Evolutionary conservation across 2,888 invertebrate genomes (phyloP).

Genomic region (Deroplatys truncata): DNA sequence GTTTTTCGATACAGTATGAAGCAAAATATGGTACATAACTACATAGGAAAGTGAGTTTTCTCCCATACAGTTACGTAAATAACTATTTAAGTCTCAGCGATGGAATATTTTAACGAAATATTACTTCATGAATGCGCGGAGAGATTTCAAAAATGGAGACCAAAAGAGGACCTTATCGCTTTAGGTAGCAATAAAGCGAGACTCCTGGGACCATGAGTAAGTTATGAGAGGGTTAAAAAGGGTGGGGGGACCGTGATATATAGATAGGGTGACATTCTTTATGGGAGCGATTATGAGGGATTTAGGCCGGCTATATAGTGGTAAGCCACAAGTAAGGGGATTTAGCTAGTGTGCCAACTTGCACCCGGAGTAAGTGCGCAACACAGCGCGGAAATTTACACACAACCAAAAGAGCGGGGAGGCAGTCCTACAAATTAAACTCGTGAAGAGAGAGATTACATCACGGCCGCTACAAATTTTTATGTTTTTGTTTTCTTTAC

Average conservation of each 20-base stretch:
- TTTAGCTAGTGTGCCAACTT: background rate
- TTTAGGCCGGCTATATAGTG: background rate
- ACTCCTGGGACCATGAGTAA: background rate
- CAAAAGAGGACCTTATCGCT: background rate
- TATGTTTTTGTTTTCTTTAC: background rate
- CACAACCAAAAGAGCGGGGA: background rate
- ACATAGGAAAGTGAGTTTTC: no score
- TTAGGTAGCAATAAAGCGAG: background rate
- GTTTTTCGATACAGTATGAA: no score
- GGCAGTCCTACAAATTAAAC: background rate
- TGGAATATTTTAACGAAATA: background rate
- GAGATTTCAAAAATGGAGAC: background rate
- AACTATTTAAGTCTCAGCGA: background rate
- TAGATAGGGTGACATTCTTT: constrained; percentile 5
- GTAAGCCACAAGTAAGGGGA: background rate
- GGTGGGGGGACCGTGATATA: background rate
- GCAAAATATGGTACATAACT: no score
- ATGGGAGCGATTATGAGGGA: constrained; percentile 6
- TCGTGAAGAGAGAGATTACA: background rate
- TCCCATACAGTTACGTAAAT: background rate
- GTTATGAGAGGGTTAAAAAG: constrained; percentile 11
- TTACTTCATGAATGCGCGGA: background rate
- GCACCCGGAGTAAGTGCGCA: background rate
- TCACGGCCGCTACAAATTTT: background rate
- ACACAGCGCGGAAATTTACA: background rate